Conservation (phyloP, 1,140 invertebrate species). For the Bilobella aurantiaca region DNA sequence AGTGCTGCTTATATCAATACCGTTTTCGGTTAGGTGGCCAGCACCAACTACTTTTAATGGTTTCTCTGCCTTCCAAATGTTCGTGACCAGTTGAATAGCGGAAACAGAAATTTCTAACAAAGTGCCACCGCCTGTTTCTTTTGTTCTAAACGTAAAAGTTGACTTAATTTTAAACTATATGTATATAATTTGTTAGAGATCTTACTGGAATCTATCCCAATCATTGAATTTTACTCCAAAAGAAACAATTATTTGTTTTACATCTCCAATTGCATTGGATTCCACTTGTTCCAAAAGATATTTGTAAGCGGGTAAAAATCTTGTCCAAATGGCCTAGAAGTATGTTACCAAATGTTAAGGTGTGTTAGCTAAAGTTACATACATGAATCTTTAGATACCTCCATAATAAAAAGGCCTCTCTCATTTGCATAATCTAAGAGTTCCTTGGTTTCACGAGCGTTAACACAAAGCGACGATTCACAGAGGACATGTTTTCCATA, state of each 20-base stretch:
- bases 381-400: constrained; percentile 39
- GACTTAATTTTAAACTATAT: neutral
- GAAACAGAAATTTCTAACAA: neutral
- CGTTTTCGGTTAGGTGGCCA: constrained; percentile 39
- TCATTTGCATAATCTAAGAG: constrained; percentile 49
- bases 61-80: neutral
- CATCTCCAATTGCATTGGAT: neutral
- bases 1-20: neutral
- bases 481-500: constrained; percentile 69
- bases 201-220: neutral
- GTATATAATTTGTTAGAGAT: neutral
- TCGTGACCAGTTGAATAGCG: neutral
- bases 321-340: neutral
- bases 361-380: neutral
- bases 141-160: neutral
- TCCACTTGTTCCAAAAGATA: neutral
- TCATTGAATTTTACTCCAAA: neutral
- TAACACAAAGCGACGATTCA: constrained; percentile 72
- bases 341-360: neutral
- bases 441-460: constrained; percentile 53
- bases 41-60: constrained; percentile 2
- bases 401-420: constrained; percentile 68
- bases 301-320: neutral
- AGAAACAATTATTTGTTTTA: neutral
- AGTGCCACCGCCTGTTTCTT: neutral